phyloP scores from a whole-genome alignment of 2,888 invertebrate genomes.

The Seira musarum region DNA sequence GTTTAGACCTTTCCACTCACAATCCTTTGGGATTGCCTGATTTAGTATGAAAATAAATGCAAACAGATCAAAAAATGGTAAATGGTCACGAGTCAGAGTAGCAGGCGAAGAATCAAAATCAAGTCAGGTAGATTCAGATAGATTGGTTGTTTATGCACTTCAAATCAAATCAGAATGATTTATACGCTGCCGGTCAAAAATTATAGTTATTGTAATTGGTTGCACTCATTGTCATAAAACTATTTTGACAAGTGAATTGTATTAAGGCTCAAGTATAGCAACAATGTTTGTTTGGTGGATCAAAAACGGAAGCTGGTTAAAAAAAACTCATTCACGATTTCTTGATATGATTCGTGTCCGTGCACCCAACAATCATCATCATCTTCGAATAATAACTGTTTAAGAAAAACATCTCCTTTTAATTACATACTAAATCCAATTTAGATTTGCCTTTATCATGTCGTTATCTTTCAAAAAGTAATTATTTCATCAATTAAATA shows the following conservation, averaged over 20 bases:
- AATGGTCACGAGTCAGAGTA: too few species aligned
- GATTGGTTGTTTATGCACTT: neutral
- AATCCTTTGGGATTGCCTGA: neutral
- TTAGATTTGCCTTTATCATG: neutral
- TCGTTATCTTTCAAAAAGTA: neutral
- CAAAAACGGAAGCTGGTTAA: neutral
- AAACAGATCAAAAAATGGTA: too few species aligned
- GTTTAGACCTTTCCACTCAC: neutral
- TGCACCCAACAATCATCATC: too few species aligned
- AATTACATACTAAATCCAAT: neutral
- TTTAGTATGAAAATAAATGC: neutral
- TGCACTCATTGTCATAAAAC: too few species aligned
- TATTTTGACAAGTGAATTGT: too few species aligned
- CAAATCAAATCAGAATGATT: neutral
- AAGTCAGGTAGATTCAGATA: neutral
- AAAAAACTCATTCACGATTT: neutral
- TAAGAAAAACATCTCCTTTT: too few species aligned
- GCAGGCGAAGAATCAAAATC: neutral
- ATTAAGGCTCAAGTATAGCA: neutral
- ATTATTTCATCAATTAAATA: neutral
- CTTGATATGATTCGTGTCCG: too few species aligned
- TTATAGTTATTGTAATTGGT: too few species aligned
- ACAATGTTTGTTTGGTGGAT: neutral
- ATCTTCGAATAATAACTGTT: too few species aligned
- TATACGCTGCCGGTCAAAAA: too few species aligned